phyloP scores from a whole-genome alignment of 2,797 vertebrate genomes.

The Linurgus olivaceus region DNA sequence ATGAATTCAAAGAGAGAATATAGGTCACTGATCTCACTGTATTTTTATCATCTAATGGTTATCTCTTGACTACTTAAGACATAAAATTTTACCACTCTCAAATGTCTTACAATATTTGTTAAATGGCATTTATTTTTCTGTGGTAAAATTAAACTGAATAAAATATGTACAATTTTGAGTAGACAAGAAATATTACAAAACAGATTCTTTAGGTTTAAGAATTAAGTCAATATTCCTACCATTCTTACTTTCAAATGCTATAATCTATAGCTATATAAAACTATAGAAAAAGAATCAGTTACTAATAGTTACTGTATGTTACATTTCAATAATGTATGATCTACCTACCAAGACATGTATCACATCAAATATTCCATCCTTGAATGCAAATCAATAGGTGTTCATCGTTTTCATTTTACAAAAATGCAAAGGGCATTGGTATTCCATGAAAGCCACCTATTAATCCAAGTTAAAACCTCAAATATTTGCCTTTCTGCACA shows the following conservation, averaged over 20 bases:
- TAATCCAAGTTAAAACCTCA: slow-evolving; percentile 41
- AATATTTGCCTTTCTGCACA: slow-evolving; percentile 40
- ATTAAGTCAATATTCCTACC: not conserved
- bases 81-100: not conserved
- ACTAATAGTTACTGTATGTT: not conserved
- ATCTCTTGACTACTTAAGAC: not conserved
- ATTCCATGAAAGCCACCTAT: not conserved
- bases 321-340: not conserved
- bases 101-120: not conserved
- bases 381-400: slow-evolving; percentile 6
- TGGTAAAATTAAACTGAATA: not conserved
- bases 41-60: not conserved
- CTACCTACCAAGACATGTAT: not conserved
- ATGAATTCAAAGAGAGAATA: not conserved
- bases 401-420: not conserved
- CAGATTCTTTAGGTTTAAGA: not conserved
- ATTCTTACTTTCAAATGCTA: not conserved
- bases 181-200: not conserved
- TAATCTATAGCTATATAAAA: not conserved
- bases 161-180: not conserved
- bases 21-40: not conserved
- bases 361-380: not conserved
- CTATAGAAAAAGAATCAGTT: not conserved
- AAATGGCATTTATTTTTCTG: not conserved
- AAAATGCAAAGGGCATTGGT: not conserved